A percentile compares a stretch with the other conserved stretches of the same genome.
Evolutionary conservation across 37 sponge, comb jelly and placozoan genomes (phyloP).

Genomic region (Axinella damicornis): DNA sequence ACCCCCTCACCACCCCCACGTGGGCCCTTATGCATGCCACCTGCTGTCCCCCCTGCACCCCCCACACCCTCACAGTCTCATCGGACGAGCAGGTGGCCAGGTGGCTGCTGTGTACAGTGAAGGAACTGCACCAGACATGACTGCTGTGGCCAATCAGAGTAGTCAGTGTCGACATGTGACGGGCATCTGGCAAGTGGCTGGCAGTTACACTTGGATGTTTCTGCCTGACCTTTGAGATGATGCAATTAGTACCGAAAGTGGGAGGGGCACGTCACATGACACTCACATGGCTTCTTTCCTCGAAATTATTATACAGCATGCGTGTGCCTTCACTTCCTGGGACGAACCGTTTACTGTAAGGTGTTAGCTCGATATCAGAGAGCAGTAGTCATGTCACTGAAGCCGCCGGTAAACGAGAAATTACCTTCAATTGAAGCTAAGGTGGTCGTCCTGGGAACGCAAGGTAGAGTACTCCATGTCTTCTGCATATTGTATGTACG

Average conservation of each 20-base stretch:
- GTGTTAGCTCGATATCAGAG: not conserved
- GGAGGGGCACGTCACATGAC: too few relatives aligned
- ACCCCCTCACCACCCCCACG: slow-evolving; percentile 22
- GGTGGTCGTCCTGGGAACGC: slow-evolving; percentile 86
- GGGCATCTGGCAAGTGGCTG: not conserved
- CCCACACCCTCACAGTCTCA: slow-evolving; percentile 34
- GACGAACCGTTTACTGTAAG: too few relatives aligned
- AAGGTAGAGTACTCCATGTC: slow-evolving; percentile 74
- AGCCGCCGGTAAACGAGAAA: slow-evolving; percentile 5
- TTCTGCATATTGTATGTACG: too few relatives aligned
- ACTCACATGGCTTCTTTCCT: too few relatives aligned
- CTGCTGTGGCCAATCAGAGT: slow-evolving; percentile 17
- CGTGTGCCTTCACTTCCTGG: too few relatives aligned
- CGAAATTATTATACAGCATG: too few relatives aligned
- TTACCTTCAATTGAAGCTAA: slow-evolving; percentile 76
- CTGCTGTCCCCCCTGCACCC: not conserved
- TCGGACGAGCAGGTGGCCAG: slow-evolving; percentile 42
- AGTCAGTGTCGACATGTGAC: not conserved
- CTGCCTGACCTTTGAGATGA: too few relatives aligned
- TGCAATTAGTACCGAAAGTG: too few relatives aligned
- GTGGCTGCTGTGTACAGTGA: not conserved
- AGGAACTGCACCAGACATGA: slow-evolving; percentile 18
- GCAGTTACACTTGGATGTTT: too few relatives aligned
- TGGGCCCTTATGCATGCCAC: slow-evolving; percentile 1
- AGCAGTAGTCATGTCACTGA: slow-evolving; percentile 43